Evolutionary conservation across 2,113 vertebrate species (phyloP).

Genomic region (Cephalophus harveyi): DNA sequence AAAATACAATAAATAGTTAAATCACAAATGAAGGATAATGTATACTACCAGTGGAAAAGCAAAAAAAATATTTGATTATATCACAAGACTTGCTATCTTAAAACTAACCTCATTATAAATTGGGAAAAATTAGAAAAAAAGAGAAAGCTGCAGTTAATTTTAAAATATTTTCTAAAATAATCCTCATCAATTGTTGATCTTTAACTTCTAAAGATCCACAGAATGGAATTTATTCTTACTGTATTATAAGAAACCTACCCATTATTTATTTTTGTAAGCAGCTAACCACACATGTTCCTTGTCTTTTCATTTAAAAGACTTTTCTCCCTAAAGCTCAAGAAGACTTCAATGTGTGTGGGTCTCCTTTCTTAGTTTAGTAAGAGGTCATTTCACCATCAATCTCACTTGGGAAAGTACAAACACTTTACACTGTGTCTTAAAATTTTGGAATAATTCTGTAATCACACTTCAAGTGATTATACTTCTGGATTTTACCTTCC

Average conservation of each 20-base stretch:
- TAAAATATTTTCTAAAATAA: constrained; percentile 20
- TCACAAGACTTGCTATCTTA: not conserved
- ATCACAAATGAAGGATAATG: constrained; percentile 10
- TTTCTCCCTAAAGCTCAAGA: not conserved
- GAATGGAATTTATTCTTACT: not conserved
- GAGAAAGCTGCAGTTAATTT: not conserved
- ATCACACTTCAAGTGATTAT: constrained; percentile 35
- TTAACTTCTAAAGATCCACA: constrained; percentile 15
- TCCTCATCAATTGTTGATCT: not conserved
- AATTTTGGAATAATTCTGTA: constrained; percentile 26
- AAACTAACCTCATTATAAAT: constrained; percentile 8
- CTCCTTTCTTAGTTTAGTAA: not conserved
- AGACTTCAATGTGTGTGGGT: not conserved
- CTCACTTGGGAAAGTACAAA: not conserved
- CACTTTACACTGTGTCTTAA: not conserved
- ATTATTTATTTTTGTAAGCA: constrained; percentile 26
- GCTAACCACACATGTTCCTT: not conserved
- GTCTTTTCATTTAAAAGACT: not conserved
- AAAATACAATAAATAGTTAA: constrained; percentile 15
- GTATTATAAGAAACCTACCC: not conserved
- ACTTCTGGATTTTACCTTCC: not conserved
- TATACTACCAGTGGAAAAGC: not conserved
- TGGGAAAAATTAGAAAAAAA: not conserved
- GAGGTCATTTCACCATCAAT: not conserved
- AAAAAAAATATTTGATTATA: not conserved